Conservation (phyloP, 2,888 invertebrate genomes). For the Eilema caniola region DNA sequence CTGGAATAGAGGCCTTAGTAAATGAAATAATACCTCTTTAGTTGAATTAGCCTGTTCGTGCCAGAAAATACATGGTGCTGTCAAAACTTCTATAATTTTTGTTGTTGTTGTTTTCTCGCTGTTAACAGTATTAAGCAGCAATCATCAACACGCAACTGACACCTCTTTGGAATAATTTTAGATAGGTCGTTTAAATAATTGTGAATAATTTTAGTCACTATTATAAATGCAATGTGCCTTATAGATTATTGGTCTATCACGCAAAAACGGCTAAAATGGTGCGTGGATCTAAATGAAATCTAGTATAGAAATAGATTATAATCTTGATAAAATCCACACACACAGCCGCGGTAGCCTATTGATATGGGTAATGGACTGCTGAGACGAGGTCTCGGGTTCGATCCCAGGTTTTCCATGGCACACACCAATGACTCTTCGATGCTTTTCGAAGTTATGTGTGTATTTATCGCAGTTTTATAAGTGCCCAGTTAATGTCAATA, state of each 20-base stretch:
- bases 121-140: not conserved
- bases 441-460: no score
- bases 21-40: not conserved
- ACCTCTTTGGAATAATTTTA: not conserved
- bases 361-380: no score
- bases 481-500: no score
- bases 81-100: not conserved
- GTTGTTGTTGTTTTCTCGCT: not conserved
- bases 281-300: not conserved
- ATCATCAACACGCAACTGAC: not conserved
- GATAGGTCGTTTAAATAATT: not conserved
- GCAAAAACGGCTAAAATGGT: not conserved
- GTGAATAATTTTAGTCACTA: not conserved
- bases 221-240: not conserved
- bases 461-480: no score
- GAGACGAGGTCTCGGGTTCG: no score
- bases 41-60: not conserved
- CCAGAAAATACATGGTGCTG: not conserved
- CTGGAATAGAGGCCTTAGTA: no score
- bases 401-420: no score
- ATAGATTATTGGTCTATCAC: not conserved
- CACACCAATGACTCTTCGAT: no score
- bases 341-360: no score
- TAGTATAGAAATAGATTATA: not conserved
- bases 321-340: no score